These are phyloP conservation scores for Delphinapterus leucas DNA, from an alignment of 2,113 vertebrate genomes.

Conservation along the genomic window DNA sequence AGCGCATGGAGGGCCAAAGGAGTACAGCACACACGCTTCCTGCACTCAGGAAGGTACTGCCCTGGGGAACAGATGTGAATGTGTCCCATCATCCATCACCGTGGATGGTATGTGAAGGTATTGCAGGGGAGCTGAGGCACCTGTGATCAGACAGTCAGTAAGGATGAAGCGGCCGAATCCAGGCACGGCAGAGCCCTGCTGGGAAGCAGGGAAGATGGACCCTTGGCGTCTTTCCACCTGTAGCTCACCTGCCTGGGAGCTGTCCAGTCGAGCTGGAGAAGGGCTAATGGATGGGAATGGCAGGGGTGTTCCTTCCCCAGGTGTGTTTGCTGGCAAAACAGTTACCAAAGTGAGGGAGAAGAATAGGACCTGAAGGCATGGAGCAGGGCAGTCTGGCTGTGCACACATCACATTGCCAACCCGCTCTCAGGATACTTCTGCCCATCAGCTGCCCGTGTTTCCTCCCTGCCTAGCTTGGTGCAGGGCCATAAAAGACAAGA, in stretches of 20 bases:
- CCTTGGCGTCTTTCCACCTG: not conserved
- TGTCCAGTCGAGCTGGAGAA: not conserved
- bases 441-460: not conserved
- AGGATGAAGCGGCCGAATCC: not conserved
- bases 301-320: not conserved
- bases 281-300: rapidly evolving
- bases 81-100: not conserved
- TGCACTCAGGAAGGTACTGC: not conserved
- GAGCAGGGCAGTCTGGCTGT: not conserved
- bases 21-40: not conserved
- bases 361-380: rapidly evolving
- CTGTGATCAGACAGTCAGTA: not conserved
- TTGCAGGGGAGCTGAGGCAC: rapidly evolving
- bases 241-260: not conserved
- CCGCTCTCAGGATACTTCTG: not conserved
- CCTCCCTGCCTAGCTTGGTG: rapidly evolving
- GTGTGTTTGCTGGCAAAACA: no score
- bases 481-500: not conserved
- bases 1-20: not conserved
- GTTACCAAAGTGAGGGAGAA: not conserved
- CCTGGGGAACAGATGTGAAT: not conserved
- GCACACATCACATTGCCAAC: rapidly evolving
- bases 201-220: not conserved
- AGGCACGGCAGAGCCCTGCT: not conserved
- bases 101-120: rapidly evolving